Base-by-base conservation (phyloP, 1,140 invertebrate species). In the Plectus sambesii region DNA sequence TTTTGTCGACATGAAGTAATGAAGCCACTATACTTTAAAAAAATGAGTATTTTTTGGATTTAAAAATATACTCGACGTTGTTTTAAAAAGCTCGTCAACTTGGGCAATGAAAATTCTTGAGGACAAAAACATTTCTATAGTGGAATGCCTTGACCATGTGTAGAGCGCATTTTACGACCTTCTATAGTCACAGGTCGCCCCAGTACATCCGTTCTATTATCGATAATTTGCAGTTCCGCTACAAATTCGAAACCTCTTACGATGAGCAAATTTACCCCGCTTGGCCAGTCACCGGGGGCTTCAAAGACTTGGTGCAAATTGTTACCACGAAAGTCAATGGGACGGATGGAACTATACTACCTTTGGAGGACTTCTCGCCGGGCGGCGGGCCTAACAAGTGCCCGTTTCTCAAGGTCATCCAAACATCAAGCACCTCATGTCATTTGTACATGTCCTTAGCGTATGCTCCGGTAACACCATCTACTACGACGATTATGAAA, bases 261-360 rank as follows among this genome's bases (percentile, higher is more conserved):
- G 8, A 9, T 8, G 49, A 42, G 20, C 36, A n/a, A 3, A 33
- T 29, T 12, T 62, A 49, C 24, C 15, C 43, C 2, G 9, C 38
- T 24, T 62, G 60, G 60, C 47, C 47, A 17, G 58, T 55, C 5
- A 47, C 45, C 5, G 60, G 60, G 42, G 37, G 36, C n/a, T 36
- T 42, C 8, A 54, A 49, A 27, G 61, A 62, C 42, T 45, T 63
- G 5, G n/a, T n/a, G n/a, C n/a, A n/a, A n/a, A 48, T 62, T 29
- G 26, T 48, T 4, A 23, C 55, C 3, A 22, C 35, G 20, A 25
- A 23, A 26, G 15, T 44, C 3, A 22, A 20, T 19, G 41, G 58
- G 20, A 46, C 36, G 8, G 27, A 27, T 8, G 55, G 55, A 55
- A 2, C 57, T 24, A 58, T 58, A 9, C 22, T 58, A 8, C 19